phyloP scores from a whole-genome alignment of 2,113 vertebrate species.

The Gnathonemus longibarbis region DNA sequence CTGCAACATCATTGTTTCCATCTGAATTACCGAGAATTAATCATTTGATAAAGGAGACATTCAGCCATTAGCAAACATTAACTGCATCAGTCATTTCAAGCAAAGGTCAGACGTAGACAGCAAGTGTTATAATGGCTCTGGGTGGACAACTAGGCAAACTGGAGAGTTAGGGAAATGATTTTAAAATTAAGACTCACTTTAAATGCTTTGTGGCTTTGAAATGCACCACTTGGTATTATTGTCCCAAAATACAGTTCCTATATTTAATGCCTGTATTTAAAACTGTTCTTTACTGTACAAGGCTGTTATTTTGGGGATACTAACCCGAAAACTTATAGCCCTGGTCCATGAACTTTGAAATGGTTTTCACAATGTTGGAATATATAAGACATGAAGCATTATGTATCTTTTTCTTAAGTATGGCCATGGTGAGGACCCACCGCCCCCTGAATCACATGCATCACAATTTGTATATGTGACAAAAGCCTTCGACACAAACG shows the following conservation, averaged over 20 bases:
- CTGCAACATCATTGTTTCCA: background rate
- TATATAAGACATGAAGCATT: background rate
- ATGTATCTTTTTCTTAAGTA: background rate
- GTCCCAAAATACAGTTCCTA: background rate
- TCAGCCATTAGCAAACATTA: slow-evolving; percentile 7
- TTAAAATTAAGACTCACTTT: background rate
- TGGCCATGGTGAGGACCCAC: background rate
- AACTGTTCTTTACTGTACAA: background rate
- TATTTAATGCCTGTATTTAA: background rate
- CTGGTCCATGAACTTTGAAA: background rate
- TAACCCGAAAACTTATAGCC: background rate
- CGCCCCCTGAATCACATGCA: background rate
- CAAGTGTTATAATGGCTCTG: background rate
- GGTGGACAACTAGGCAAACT: background rate
- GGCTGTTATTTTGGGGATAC: background rate
- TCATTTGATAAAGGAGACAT: background rate
- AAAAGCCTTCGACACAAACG: background rate
- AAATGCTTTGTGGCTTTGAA: background rate
- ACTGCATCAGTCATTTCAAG: slow-evolving; percentile 1
- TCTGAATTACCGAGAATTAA: background rate
- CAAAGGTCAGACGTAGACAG: background rate
- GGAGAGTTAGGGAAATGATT: background rate
- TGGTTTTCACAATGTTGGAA: background rate
- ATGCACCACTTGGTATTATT: background rate
- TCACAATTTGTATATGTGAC: background rate